Base-by-base conservation (phyloP, 2,888 invertebrate species). In the Muschampia staudingeri region DNA sequence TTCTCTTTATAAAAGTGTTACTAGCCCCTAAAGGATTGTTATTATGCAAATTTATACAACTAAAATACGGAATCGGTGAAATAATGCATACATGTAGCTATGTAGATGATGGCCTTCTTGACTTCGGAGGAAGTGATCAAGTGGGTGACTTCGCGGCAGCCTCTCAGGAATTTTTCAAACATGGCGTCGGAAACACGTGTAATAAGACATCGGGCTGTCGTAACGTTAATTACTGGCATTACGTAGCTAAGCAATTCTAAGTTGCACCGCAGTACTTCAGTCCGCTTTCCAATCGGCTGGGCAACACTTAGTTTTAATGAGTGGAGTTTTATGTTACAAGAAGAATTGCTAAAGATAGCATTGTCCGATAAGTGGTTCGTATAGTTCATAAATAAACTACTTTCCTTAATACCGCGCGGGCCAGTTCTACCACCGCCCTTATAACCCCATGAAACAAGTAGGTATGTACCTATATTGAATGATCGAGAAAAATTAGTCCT, bases 121-220 rank as follows among this genome's bases (percentile, higher is more conserved):
- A 37, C 9, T 37, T 37, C 3, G n/a, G 16, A 69, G 3, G 37
- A 34, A 12, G 7, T 52, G 75, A 71, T 40, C n/a, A 73, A 34
- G n/a, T n/a, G n/a, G 48, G 67, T 76, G 37, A 65, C 70, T 40
- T 40, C 70, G 40, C 1, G 9, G 70, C n/a, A 14, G 40, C 37
- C 12, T 11, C 34, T 69, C 2, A n/a, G 34, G 77, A 25, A 61
- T 56, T 75, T 44, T 61, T 69, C 73, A 80, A 80, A 81, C 69
- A 76, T 70, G 81, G 76, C 76, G 76, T 83, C 83, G 84, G 81
- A 80, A 81, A 79, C 78, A 81, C 83, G 34, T 81, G 84, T 83
- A 84, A 77, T 78, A 79, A 78, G 48, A 80, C 78, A 78, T 80
- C 78, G 48, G 78, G 42, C 52, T 73, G 80, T 81, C 72, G 82